Evolutionary conservation across 2,113 vertebrate species (phyloP).

Genomic region (Crypturellus undulatus): DNA sequence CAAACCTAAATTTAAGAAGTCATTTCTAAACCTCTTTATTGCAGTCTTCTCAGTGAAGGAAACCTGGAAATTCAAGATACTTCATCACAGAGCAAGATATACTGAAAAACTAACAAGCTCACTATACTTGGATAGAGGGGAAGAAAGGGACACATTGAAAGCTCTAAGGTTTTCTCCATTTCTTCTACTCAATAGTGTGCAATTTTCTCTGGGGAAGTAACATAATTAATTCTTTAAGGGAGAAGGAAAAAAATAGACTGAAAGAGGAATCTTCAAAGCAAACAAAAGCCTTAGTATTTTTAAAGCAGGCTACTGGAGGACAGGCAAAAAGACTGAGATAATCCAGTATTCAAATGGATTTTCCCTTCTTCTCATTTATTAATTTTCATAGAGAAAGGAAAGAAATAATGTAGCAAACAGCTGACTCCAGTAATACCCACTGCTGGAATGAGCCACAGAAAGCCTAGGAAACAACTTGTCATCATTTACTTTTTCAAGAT

Average conservation of each 20-base stretch:
- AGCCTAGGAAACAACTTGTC: neutral
- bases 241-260: neutral
- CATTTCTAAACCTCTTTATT: neutral
- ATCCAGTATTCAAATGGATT: neutral
- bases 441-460: neutral
- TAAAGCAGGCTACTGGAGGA: neutral
- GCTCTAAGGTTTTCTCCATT: neutral
- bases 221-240: neutral
- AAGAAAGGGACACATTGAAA: neutral
- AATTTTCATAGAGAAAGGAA: neutral
- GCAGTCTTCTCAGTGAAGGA: neutral
- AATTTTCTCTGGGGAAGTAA: neutral
- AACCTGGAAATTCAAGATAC: neutral
- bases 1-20: neutral
- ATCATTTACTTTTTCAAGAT: neutral
- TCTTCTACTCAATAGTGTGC: neutral
- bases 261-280: neutral
- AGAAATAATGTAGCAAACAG: neutral
- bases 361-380: neutral
- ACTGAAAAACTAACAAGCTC: neutral
- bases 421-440: neutral
- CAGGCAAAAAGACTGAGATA: neutral
- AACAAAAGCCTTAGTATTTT: neutral
- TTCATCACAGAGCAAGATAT: neutral
- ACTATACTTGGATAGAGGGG: neutral